Evolutionary conservation across 2,113 vertebrate species (phyloP), one percentile per base, ranked within the genome.

Genomic region (Corvus moneduloides): DNA sequence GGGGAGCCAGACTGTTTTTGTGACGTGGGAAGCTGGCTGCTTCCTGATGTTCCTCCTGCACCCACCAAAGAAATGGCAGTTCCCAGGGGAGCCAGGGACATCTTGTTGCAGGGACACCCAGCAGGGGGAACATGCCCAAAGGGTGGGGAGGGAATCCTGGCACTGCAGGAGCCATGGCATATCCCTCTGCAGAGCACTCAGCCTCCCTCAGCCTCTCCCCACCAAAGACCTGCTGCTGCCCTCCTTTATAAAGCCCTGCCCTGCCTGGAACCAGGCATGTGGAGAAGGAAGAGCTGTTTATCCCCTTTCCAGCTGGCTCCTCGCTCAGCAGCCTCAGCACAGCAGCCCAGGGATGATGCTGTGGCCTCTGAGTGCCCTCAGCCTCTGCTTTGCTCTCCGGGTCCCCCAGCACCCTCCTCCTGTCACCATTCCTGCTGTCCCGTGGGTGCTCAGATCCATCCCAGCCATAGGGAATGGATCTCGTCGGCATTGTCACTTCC

Each of bases 381-480:
- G 46, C 33, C 61, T 35, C 51, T 64, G 46, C 78, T 73, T 64
- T 68, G 18, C 44, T 52, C 32, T 59, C n/a, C 0, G 0, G 22
- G 28, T 61, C n/a, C 54, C n/a, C 6, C 23, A 75, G 71, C 62
- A 14, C 21, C 16, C 32, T 39, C 35, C 39, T 81, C 43, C 3
- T 6, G 28, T 39, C 58, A 41, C 68, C 26, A 13, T 43, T 72
- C 16, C 72, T 49, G 43, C 78, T 43, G 49, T 17, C 28, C 37
- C 2, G 1, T 2, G 16, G 24, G 4, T 43, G 44, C 43, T 84
- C 79, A 37, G 43, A 49, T 46, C 56, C 46, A 39, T 39, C 18
- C 61, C 3, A 3, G 11, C 32, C 52, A 7, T 0, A 30, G 18
- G n/a, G 33, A 33, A 21, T 2, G 13, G 49, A 49, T 55, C 54